Percentiles rank a stretch among this genome's conserved stretches.
Evolutionary conservation across 2,113 vertebrate genomes (phyloP).

Genomic region (Proterorhinus semilunaris): DNA sequence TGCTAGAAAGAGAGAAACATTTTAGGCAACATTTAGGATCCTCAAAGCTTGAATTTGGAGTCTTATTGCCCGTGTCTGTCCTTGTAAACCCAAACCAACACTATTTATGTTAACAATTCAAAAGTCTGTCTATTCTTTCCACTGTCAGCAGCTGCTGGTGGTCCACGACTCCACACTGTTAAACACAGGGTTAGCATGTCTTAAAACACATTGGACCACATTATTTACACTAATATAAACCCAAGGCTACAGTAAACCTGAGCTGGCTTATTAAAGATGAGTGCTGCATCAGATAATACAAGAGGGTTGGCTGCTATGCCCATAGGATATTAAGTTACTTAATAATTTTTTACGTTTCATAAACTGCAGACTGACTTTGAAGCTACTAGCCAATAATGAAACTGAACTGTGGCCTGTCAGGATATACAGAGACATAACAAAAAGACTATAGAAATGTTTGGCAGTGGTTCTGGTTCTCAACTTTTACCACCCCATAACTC

Average conservation of each 20-base stretch:
- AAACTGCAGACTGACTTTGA: too few species aligned
- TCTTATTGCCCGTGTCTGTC: slow-evolving; percentile 23
- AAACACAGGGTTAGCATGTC: slow-evolving; percentile 7
- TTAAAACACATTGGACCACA: slow-evolving; percentile 4
- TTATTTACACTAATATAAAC: not conserved
- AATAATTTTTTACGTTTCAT: too few species aligned
- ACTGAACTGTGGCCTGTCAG: too few species aligned
- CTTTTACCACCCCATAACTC: too few species aligned
- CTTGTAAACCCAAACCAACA: slow-evolving; percentile 49
- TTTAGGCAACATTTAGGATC: slow-evolving; percentile 48
- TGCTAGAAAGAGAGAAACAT: slow-evolving; percentile 50
- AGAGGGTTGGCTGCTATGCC: too few species aligned
- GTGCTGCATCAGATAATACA: too few species aligned
- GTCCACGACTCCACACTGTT: slow-evolving; percentile 21
- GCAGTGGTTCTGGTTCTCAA: too few species aligned
- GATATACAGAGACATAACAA: too few species aligned
- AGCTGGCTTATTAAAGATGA: not conserved
- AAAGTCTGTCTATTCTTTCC: slow-evolving; percentile 50
- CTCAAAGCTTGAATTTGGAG: slow-evolving; percentile 38
- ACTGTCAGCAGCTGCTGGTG: slow-evolving; percentile 39
- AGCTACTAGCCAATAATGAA: too few species aligned
- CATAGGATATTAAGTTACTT: too few species aligned
- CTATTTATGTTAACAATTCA: slow-evolving; percentile 54
- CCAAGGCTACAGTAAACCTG: not conserved
- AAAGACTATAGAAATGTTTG: too few species aligned